A percentile compares a stretch with the other conserved stretches of the same genome.
phyloP scores from a whole-genome alignment of 2,797 vertebrate species.

The Paedocypris micromegethes region DNA sequence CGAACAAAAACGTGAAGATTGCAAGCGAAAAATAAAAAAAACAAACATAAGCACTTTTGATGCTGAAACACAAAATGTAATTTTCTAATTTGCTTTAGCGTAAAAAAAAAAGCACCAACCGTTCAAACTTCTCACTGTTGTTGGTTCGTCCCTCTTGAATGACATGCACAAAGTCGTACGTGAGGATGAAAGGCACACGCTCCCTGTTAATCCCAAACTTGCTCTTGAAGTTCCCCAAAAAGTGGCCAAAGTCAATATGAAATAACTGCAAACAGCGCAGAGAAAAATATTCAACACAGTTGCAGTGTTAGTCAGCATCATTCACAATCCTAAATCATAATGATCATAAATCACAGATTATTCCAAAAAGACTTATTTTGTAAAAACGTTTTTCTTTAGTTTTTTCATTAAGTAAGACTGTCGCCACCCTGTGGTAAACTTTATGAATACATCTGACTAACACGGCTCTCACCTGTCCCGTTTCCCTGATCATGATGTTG shows the following conservation, averaged over 20 bases:
- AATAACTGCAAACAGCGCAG: slow-evolving; percentile 76
- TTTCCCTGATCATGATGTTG: slow-evolving; percentile 98
- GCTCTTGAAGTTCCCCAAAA: slow-evolving; percentile 96
- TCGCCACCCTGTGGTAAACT: slow-evolving; percentile 37
- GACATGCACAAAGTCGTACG: slow-evolving; percentile 96
- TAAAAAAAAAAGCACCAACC: slow-evolving; percentile 61
- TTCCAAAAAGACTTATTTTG: background rate
- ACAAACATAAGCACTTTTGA: no score
- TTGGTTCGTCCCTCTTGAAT: slow-evolving; percentile 93
- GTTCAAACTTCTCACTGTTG: slow-evolving; percentile 97
- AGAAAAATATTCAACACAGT: slow-evolving; percentile 10
- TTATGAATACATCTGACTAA: slow-evolving; percentile 9
- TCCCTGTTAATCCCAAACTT: slow-evolving; percentile 98
- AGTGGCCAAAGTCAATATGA: slow-evolving; percentile 98
- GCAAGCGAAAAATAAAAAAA: no score
- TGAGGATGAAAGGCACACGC: slow-evolving; percentile 95
- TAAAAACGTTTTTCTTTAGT: no score
- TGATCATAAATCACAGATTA: background rate
- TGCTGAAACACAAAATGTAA: no score
- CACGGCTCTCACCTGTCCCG: slow-evolving; percentile 78
- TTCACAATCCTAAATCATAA: background rate
- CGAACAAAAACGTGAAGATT: no score
- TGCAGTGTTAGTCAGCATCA: background rate
- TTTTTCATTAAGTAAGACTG: background rate
- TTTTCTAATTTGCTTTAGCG: background rate